phyloP scores from a whole-genome alignment of 2,113 vertebrate species.

The Lophochroa leadbeateri region DNA sequence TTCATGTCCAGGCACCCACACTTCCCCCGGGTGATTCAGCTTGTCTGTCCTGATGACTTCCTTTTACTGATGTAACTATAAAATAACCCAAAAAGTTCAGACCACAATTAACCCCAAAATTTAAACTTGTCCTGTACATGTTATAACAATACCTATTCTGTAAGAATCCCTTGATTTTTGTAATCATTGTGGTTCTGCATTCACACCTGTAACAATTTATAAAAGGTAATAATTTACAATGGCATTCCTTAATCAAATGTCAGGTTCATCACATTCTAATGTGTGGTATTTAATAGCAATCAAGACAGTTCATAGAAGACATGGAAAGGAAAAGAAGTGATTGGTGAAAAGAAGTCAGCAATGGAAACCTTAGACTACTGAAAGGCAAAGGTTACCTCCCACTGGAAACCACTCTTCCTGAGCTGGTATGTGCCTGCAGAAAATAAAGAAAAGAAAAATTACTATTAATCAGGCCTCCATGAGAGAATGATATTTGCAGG shows the following conservation, averaged over 20 bases:
- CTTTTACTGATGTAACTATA: not conserved
- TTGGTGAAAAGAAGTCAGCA: not conserved
- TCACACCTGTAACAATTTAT: not conserved
- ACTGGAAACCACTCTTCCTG: not conserved
- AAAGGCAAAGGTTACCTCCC: not conserved
- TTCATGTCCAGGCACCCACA: not conserved
- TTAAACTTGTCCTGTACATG: not conserved
- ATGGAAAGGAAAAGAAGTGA: not conserved
- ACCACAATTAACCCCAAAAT: not conserved
- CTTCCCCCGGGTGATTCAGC: not conserved
- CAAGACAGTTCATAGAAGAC: not conserved
- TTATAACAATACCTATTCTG: not conserved
- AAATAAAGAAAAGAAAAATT: not conserved
- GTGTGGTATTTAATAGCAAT: not conserved
- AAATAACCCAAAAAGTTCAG: not conserved
- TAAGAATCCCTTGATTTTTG: not conserved
- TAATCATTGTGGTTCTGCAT: not conserved
- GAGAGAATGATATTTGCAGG: not conserved
- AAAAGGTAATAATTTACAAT: not conserved
- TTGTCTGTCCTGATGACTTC: not conserved
- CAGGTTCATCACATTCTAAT: not conserved
- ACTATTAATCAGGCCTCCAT: not conserved
- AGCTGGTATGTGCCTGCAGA: not conserved
- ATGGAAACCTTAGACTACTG: not conserved
- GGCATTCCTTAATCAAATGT: not conserved